These are phyloP conservation scores for Monodelphis domestica DNA, from an alignment of 2,797 vertebrate genomes.

Conservation along the genomic window DNA sequence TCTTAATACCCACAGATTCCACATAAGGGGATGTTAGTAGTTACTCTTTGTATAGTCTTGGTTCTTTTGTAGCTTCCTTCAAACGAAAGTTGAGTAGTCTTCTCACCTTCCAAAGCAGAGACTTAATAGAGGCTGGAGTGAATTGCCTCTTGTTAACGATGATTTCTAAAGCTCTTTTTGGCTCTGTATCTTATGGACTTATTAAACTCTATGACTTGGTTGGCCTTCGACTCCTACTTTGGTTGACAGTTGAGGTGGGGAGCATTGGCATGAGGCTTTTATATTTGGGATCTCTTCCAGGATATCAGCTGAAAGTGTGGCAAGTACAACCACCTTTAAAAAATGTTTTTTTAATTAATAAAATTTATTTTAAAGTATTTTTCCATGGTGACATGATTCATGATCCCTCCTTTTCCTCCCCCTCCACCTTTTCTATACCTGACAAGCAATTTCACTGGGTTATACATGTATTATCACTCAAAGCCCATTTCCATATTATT, in stretches of 20 bases:
- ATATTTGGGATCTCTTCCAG: too few species aligned
- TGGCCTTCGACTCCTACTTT: background rate
- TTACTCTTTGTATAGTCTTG: background rate
- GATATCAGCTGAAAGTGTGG: background rate
- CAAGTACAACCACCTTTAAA: background rate
- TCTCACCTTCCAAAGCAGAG: slow-evolving; percentile 59
- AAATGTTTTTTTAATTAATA: too few species aligned
- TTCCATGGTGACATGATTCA: too few species aligned
- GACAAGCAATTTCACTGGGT: too few species aligned
- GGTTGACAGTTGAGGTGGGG: too few species aligned
- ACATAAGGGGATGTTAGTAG: slow-evolving; percentile 8
- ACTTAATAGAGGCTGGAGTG: slow-evolving; percentile 27
- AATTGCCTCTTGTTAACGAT: background rate
- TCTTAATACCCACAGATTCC: background rate
- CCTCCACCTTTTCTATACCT: too few species aligned
- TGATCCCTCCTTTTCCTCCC: too few species aligned
- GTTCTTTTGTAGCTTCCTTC: slow-evolving; percentile 42
- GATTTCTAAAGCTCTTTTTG: background rate
- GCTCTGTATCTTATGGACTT: background rate
- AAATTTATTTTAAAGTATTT: too few species aligned
- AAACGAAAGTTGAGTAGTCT: slow-evolving; percentile 30
- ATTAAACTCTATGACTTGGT: background rate
- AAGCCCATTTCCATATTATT: too few species aligned
- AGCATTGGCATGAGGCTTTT: too few species aligned
- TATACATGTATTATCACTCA: too few species aligned